Base-by-base conservation (phyloP, 1,140 invertebrate genomes). In the Phortica variegata region DNA sequence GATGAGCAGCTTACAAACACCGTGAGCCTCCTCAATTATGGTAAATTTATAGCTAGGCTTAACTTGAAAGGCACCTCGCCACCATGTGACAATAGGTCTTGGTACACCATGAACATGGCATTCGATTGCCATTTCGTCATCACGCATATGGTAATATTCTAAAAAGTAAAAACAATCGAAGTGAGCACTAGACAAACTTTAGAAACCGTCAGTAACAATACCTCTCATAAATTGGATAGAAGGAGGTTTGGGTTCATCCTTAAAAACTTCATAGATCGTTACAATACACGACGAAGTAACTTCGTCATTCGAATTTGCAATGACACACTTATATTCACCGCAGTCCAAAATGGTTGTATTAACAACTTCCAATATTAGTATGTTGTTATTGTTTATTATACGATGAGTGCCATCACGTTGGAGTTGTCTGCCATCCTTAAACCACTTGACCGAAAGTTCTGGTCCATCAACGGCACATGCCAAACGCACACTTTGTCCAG, bases 391-490 rank as follows among this genome's bases (percentile, higher is more conserved):
- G 50, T 81, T 83, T 45, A 79, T 80, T 3, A 80, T 84, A 48
- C 77, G 79, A 70, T 83, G 85, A 40, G 80, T 58, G 0, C 77
- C 78, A 57, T 82, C 78, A 52, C 79, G 74, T 33, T 78, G 75
- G 8, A 88, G 56, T 43, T 82, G 76, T 43, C 81, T 73, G 2
- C 86, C 85, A 69, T 94, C 87, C 66, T 89, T 93, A 20, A 85
- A 87, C 91, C 92, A 97, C 52, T 86, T 84, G 3, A 95, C 79
- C 19, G 81, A 82, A 3, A 91, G 86, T 52, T 91, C 89, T 0
- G 90, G 73, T 0, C 90, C 90, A 51, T 94, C 82, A 1, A 95
- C 85, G 45, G 88, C 88, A 66, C 93, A 96, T 2, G 88, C 89
- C 20, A 98, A 76, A 63, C 87, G 87, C 1, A 93, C 85, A 52